Base-by-base conservation (phyloP, 30 jellyfish, hydroid and myxozoan species). In the Aurelia coerulea region DNA sequence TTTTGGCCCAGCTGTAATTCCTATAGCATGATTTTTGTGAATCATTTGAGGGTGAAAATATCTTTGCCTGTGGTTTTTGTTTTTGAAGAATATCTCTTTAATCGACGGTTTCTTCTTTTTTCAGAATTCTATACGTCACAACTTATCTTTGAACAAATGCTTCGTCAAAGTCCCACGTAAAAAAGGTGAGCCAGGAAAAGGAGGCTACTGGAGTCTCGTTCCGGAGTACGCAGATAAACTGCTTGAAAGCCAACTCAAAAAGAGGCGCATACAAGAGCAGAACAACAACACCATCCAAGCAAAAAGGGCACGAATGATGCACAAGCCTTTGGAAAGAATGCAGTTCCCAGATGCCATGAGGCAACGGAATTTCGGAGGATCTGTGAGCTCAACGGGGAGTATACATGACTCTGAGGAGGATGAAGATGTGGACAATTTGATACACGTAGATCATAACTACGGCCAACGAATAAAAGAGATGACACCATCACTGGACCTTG, bases 101-200 rank as follows among this genome's bases (percentile, higher is more conserved):
- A 46, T 46, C 56, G 8, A 46, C 56, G 56, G 56, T 46, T 46
- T 1, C 12, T 62, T 37, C 37, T 6, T 64, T 65, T 32, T 78
- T 68, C 77, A 96, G 99, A 96, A 96, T 84, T 96, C 99, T 11
- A 96, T 96, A 31, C 97, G 99, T 9, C 99, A 96, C 90, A 96
- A 96, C 83, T 88, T 96, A 19, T 96, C 99, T 8, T 65, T 96
- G 73, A 96, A 96, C 88, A 96, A 96, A 70, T 96, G 99, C 81
- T 96, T 96, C 76, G 93, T 87, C 17, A 96, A 96, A 79, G 96
- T 96, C 7, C 99, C 99, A 4, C 96, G 99, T 8, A 96, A 88
- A 81, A 91, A 91, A 69, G 99, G 99, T 35, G 99, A 96, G 76
- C 99, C 98, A 5, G 99, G 99, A 49, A 96, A 96, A 81, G 99